These are phyloP conservation scores for Acheta domesticus DNA, from an alignment of 2,888 invertebrate genomes.

Conservation along the genomic window DNA sequence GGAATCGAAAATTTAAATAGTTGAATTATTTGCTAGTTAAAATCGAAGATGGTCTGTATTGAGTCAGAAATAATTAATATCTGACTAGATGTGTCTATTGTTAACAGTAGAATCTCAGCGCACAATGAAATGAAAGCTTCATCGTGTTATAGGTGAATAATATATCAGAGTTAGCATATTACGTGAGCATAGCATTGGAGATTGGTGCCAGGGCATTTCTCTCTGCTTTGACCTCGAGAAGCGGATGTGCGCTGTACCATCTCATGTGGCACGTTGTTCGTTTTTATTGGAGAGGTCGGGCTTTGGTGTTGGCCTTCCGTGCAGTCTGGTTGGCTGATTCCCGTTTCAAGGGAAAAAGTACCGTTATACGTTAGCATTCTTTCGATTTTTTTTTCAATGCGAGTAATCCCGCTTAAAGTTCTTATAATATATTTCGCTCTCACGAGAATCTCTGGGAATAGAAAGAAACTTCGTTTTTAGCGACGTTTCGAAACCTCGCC, in stretches of 20 bases:
- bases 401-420: too few relatives aligned
- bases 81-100: too few relatives aligned
- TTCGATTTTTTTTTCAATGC: neutral
- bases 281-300: constrained; percentile 5
- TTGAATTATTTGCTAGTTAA: too few relatives aligned
- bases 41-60: too few relatives aligned
- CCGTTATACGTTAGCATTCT: neutral
- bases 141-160: neutral
- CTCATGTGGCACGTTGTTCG: constrained; percentile 6
- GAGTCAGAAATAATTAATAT: too few relatives aligned
- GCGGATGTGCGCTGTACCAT: neutral
- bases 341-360: neutral
- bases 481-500: too few relatives aligned
- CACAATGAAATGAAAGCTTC: too few relatives aligned
- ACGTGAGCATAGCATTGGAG: neutral
- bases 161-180: neutral
- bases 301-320: neutral
- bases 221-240: constrained; percentile 1
- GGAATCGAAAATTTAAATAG: too few relatives aligned
- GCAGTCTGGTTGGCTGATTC: neutral
- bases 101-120: too few relatives aligned
- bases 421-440: too few relatives aligned
- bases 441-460: too few relatives aligned
- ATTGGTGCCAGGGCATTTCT: neutral
- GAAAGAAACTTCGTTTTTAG: too few relatives aligned